Conservation (phyloP, 1,140 invertebrate species). For the Harlomillsia oculata region DNA sequence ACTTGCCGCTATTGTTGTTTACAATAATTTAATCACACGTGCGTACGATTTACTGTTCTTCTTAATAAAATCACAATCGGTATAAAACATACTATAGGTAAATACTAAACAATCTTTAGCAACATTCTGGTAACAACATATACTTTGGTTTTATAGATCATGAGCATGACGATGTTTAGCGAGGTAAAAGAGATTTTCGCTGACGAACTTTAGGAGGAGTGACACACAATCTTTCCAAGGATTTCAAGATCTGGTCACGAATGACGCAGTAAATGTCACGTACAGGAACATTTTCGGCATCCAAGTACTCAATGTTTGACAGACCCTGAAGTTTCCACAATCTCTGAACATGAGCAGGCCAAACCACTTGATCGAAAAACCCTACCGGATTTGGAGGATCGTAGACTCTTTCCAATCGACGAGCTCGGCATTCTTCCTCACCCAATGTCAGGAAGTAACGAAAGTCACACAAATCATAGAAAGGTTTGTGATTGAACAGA, state of each 20-base stretch:
- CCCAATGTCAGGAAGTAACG: conserved; percentile 62
- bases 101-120: too few species aligned
- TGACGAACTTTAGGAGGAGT: too few species aligned
- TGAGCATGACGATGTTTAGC: too few species aligned
- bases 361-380: conserved; percentile 67
- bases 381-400: conserved; percentile 65
- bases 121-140: too few species aligned
- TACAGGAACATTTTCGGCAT: conserved; percentile 4
- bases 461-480: conserved; percentile 55
- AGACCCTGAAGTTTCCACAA: neutral
- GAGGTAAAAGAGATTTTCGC: too few species aligned
- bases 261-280: conserved; percentile 1
- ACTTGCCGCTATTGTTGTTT: too few species aligned
- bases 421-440: conserved; percentile 53
- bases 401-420: conserved; percentile 54
- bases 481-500: conserved; percentile 56
- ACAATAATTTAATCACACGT: too few species aligned
- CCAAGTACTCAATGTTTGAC: neutral
- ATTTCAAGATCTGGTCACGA: neutral
- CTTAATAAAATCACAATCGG: too few species aligned
- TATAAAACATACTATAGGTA: too few species aligned
- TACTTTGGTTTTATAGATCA: too few species aligned
- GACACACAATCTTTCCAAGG: neutral
- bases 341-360: conserved; percentile 53
- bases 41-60: too few species aligned